These are phyloP conservation scores for Hassar affinis DNA, from an alignment of 2,113 vertebrate species.

Conservation along the genomic window DNA sequence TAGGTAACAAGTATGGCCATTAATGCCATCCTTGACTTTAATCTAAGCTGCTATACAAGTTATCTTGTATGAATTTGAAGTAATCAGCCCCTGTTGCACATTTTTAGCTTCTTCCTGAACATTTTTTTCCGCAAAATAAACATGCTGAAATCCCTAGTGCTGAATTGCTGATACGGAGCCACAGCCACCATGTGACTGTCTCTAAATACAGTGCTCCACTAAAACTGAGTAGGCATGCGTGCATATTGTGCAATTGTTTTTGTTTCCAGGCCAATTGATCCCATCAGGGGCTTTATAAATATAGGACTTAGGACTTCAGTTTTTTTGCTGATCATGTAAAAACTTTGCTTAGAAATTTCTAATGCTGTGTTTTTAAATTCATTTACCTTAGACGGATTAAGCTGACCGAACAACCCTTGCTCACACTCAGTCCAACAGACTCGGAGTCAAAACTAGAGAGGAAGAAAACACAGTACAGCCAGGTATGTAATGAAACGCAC, in stretches of 20 bases:
- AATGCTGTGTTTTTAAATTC: not conserved
- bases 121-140: not conserved
- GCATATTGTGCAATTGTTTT: not conserved
- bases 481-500: slow-evolving; percentile 53
- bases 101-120: not conserved
- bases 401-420: slow-evolving; percentile 70
- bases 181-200: not conserved
- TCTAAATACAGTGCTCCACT: not conserved
- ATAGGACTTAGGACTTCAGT: not conserved
- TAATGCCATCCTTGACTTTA: not conserved
- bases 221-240: not conserved
- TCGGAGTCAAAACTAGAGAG: slow-evolving; percentile 79
- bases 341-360: not conserved
- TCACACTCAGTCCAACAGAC: slow-evolving; percentile 65
- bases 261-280: not conserved
- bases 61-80: not conserved
- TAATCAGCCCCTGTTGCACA: not conserved
- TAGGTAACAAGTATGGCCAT: not conserved
- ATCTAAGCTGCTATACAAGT: not conserved
- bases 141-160: not conserved
- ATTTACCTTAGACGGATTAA: slow-evolving; percentile 73
- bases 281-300: not conserved
- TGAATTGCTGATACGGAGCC: not conserved
- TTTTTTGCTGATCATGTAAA: not conserved
- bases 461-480: slow-evolving; percentile 76